Percentiles rank a stretch among this genome's conserved stretches.
These are phyloP conservation scores for Acrobasis suavella DNA, from an alignment of 2,888 invertebrate species.

Conservation along the genomic window DNA sequence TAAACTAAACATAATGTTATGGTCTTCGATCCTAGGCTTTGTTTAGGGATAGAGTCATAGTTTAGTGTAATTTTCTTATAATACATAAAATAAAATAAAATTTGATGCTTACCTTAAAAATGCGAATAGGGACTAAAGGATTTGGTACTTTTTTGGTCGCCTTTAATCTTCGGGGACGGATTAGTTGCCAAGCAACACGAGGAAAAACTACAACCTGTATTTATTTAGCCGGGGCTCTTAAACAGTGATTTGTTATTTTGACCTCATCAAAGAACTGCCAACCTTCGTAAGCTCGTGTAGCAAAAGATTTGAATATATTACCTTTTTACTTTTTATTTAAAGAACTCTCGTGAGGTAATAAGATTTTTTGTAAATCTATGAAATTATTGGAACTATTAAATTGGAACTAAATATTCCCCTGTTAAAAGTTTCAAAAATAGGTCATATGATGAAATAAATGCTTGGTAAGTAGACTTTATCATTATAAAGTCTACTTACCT, in stretches of 20 bases:
- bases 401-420: no score
- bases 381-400: no score
- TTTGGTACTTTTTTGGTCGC: neutral
- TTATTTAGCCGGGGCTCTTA: neutral
- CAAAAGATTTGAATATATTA: neutral
- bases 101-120: neutral
- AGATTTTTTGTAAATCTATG: no score
- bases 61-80: no score
- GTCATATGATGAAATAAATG: no score
- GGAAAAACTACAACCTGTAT: neutral
- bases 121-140: neutral
- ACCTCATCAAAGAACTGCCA: slow-evolving; percentile 1
- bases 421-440: no score
- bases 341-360: no score
- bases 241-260: neutral
- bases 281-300: neutral
- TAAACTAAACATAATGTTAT: no score
- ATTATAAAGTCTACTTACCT: no score
- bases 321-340: neutral
- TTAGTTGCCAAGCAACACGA: slow-evolving; percentile 10
- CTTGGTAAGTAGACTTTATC: no score
- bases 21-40: no score
- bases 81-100: neutral
- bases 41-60: no score
- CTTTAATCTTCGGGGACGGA: slow-evolving; percentile 11